phyloP scores from a whole-genome alignment of 2,113 vertebrate species.

The Manacus vitellinus region DNA sequence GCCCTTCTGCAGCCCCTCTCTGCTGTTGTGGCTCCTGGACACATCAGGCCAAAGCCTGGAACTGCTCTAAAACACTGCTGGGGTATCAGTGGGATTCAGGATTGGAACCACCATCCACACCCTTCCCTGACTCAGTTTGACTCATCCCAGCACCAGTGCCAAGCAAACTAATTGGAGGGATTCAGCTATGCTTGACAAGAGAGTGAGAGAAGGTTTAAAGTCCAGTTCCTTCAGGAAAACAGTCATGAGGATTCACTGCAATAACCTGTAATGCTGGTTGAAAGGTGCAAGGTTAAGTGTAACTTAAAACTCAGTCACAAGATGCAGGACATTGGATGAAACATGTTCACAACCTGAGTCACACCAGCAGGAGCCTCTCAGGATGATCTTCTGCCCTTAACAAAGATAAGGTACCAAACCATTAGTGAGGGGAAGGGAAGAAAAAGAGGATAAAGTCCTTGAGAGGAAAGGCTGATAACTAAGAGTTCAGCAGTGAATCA shows the following conservation, averaged over 20 bases:
- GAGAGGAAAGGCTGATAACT: neutral
- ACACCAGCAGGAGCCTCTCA: neutral
- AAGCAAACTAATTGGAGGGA: neutral
- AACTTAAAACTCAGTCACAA: neutral
- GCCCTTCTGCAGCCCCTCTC: neutral
- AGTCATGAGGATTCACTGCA: neutral
- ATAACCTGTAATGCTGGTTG: neutral
- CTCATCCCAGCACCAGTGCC: neutral
- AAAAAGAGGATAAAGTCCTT: neutral
- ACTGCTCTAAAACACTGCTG: neutral
- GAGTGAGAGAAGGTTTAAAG: neutral
- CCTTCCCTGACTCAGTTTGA: neutral
- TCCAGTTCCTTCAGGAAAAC: neutral
- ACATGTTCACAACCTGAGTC: neutral
- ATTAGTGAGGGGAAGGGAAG: neutral
- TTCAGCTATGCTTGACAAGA: neutral
- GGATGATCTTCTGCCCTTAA: neutral
- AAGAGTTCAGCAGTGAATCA: neutral
- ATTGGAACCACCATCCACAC: neutral
- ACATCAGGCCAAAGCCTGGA: neutral
- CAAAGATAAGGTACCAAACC: neutral
- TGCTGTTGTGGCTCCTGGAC: neutral
- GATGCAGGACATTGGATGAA: neutral
- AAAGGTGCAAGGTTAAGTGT: neutral
- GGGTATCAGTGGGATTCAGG: neutral